Evolutionary conservation across 2,113 vertebrate species (phyloP).

Genomic region (Mastomys natalensis): DNA sequence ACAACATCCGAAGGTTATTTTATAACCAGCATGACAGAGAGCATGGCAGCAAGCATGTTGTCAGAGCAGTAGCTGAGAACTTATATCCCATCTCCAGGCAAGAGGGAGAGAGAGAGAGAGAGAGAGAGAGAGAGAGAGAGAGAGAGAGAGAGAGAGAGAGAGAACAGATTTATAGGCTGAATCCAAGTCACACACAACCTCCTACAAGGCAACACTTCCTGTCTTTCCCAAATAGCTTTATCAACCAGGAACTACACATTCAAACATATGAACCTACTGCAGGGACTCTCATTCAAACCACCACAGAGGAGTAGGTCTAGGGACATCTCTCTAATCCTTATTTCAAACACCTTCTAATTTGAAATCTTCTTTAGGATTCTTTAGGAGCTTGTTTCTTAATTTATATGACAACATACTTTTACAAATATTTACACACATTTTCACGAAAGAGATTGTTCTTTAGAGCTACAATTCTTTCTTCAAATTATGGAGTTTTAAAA

Average conservation of each 20-base stretch:
- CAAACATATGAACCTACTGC: background rate
- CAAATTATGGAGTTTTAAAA: background rate
- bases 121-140: background rate
- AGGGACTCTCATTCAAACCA: background rate
- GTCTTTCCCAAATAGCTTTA: background rate
- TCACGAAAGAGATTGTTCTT: conserved; percentile 1
- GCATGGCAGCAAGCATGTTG: background rate
- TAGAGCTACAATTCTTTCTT: background rate
- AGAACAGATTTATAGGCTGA: too few relatives aligned
- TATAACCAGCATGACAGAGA: background rate
- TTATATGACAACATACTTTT: background rate
- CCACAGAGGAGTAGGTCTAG: background rate
- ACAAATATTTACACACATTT: background rate
- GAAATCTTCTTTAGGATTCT: background rate
- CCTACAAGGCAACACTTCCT: background rate
- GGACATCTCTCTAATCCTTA: background rate
- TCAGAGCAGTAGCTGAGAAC: background rate
- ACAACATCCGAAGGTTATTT: background rate
- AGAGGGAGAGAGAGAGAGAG: too few relatives aligned
- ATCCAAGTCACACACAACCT: background rate
- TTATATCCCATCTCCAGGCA: too few relatives aligned
- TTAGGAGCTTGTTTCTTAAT: background rate
- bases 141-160: background rate
- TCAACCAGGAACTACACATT: background rate
- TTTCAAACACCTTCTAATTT: background rate